Evolutionary conservation across 2,888 invertebrate species (phyloP), one percentile per base, ranked within the genome.

Genomic region (Mesochorus sp.): DNA sequence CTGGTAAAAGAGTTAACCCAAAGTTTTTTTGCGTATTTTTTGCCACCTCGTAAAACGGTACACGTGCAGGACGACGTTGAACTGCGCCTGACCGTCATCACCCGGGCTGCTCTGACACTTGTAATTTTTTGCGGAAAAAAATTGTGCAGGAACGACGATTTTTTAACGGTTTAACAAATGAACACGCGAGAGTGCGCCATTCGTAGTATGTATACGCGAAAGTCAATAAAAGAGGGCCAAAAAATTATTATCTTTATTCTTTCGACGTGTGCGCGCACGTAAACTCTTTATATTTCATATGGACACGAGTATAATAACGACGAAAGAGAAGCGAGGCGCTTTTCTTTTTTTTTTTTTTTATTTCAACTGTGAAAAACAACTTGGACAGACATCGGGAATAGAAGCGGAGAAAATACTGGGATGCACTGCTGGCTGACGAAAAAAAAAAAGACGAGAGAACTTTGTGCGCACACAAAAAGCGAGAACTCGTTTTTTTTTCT

Each of bases 1-100:
- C 17, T 55, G 47, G 73, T 78, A 74, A 74, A 78, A 78, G 66
- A 79, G 34, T 71, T 57, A 26, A 66, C 66, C 68, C 53, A 51
- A 26, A 62, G 31, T 61, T 66, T 77, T 77, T 64, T 62, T 55
- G 21, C 57, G 51, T 17, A 28, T 49, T 51, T 68, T 68, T 34
- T 37, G 19, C 28, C 28, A 21, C 21, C 10, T 1, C 66, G 19
- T 39, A 10, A 31, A 71, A 61, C 71, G 61, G 71, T 31, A 14
- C n/a, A n/a, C n/a, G n/a, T n/a, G 73, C 37, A 37, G 59, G 44
- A 28, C 57, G 28, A 77, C 21, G 14, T 2, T 19, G 26, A 24
- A 64, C 31, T 31, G 14, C 14, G 24, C 10, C 31, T 62, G 34
- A 26, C 34, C 68, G 61, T 59, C 51, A 31, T 71, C 49, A 28